These are phyloP conservation scores for Cyrtonyx montezumae DNA, from an alignment of 2,113 vertebrate genomes.

Conservation along the genomic window DNA sequence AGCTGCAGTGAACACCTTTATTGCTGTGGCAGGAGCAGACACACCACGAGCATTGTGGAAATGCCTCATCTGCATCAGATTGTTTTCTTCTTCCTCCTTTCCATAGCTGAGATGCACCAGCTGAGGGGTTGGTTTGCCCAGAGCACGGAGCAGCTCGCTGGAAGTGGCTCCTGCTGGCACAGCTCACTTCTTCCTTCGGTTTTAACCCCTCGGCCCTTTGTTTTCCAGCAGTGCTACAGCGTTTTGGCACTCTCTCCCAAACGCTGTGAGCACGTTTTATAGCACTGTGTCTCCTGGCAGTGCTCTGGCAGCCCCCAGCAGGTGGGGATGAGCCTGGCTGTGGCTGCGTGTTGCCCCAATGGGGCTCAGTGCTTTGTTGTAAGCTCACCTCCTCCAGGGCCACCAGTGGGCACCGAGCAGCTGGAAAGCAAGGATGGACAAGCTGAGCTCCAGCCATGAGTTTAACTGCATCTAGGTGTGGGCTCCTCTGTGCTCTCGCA, in stretches of 20 bases:
- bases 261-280: neutral
- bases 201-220: neutral
- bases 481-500: conserved; percentile 31
- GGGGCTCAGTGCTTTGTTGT: neutral
- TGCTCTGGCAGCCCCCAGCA: neutral
- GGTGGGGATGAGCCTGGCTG: neutral
- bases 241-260: neutral
- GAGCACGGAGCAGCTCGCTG: neutral
- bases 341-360: neutral
- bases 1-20: conserved; percentile 1
- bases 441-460: neutral
- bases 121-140: neutral
- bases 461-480: conserved; percentile 44
- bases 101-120: neutral
- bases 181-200: neutral
- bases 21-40: neutral
- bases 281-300: rapidly evolving
- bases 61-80: neutral
- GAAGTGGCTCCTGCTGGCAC: neutral
- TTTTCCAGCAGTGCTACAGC: neutral
- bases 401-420: conserved; percentile 33
- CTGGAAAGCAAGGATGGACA: conserved; percentile 14
- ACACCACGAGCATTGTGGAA: neutral
- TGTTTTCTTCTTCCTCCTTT: neutral
- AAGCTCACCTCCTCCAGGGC: conserved; percentile 13